Evolutionary conservation across 2,797 vertebrate genomes (phyloP).

Genomic region (Tenualosa ilisha): DNA sequence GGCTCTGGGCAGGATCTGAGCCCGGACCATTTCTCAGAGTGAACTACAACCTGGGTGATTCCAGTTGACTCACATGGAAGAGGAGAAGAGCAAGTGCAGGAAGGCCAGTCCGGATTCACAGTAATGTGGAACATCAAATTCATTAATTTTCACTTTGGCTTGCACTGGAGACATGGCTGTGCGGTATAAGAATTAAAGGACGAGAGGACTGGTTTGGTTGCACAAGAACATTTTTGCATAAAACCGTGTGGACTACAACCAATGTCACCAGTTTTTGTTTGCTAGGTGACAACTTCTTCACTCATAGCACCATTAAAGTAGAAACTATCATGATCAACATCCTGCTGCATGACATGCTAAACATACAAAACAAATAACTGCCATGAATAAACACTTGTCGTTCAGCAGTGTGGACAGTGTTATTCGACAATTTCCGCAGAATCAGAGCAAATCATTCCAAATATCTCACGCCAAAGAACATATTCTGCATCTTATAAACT

Average conservation of each 20-base stretch:
- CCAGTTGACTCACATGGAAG: neutral
- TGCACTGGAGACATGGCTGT: constrained; percentile 15
- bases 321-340: neutral
- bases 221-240: constrained; percentile 28
- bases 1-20: neutral
- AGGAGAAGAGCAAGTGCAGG: neutral
- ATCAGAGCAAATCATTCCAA: neutral
- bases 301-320: constrained; percentile 36
- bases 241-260: constrained; percentile 18
- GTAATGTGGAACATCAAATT: constrained; percentile 2
- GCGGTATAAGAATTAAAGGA: neutral
- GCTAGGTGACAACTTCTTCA: constrained; percentile 19
- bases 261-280: constrained; percentile 24
- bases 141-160: constrained; percentile 17
- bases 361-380: neutral
- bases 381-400: neutral
- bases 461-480: neutral
- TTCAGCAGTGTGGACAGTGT: neutral
- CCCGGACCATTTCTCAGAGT: neutral
- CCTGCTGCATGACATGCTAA: neutral
- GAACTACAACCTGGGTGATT: neutral
- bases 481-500: neutral
- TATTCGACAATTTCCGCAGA: neutral
- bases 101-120: constrained; percentile 19
- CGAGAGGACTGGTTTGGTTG: constrained; percentile 1